A percentile compares a stretch with the other conserved stretches of the same genome.
Conservation (phyloP, 2,888 invertebrate species). For the Balanococcus diminutus region DNA sequence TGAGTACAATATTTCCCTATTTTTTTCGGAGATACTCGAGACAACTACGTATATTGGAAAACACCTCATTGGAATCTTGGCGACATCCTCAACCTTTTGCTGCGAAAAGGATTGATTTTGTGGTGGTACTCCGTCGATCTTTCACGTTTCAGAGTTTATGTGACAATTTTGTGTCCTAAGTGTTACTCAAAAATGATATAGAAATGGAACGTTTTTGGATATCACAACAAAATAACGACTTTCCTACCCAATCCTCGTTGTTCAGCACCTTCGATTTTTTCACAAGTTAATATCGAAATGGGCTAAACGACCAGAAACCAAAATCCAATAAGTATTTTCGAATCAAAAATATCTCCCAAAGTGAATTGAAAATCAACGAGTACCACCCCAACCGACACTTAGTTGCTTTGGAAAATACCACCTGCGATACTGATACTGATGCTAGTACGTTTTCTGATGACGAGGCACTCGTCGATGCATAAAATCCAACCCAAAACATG, state of each 20-base stretch:
- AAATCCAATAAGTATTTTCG: background rate
- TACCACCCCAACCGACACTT: constrained; percentile 6
- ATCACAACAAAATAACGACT: too few species aligned
- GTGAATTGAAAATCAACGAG: background rate
- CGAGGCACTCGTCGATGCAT: background rate
- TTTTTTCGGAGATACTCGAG: background rate
- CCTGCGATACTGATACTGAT: too few species aligned
- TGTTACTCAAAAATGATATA: too few species aligned
- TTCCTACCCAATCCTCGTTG: too few species aligned
- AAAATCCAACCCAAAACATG: background rate
- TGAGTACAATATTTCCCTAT: too few species aligned
- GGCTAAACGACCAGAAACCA: background rate
- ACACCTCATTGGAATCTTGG: background rate
- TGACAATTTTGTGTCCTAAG: too few species aligned
- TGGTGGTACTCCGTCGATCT: background rate
- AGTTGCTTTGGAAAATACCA: constrained; percentile 8
- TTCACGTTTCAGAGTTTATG: too few species aligned
- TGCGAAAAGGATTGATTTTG: background rate
- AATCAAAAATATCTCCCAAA: background rate
- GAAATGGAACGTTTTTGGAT: too few species aligned
- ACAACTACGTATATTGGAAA: background rate
- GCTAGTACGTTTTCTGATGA: background rate
- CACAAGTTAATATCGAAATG: background rate
- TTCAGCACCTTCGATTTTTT: background rate
- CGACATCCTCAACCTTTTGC: background rate